Percentiles rank a stretch among this genome's conserved stretches.
Conservation (phyloP, 2,797 vertebrate genomes). For the Karalla daura region DNA sequence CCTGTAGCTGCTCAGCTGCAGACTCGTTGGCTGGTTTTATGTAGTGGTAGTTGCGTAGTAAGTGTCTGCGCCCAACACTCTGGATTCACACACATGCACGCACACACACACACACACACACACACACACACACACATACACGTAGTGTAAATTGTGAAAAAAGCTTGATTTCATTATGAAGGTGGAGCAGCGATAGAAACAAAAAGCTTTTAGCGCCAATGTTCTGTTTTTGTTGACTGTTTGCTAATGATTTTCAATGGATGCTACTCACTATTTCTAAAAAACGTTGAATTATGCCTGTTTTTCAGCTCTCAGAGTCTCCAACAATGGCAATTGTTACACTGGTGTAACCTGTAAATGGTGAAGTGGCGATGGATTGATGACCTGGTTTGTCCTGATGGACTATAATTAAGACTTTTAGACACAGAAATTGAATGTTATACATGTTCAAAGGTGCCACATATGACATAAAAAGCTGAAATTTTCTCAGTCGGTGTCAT, state of each 20-base stretch:
- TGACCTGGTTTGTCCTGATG: too few species aligned
- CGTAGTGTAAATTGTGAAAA: too few species aligned
- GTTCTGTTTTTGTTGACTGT: not conserved
- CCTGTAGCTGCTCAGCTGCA: not conserved
- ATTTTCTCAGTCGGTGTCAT: not conserved
- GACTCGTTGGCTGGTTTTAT: slow-evolving; percentile 17
- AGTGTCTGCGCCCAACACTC: not conserved
- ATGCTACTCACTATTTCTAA: not conserved
- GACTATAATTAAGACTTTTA: not conserved
- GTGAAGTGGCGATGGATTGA: too few species aligned
- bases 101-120: too few species aligned
- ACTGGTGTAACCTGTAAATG: too few species aligned
- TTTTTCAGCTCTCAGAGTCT: too few species aligned
- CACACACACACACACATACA: too few species aligned
- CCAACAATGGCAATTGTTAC: too few species aligned
- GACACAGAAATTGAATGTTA: not conserved
- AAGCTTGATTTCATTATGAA: not conserved
- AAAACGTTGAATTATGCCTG: not conserved
- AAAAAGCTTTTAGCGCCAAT: not conserved
- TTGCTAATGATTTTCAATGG: not conserved
- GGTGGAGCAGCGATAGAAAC: too few species aligned
- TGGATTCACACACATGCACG: not conserved
- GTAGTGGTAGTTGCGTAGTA: slow-evolving; percentile 1
- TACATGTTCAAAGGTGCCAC: not conserved
- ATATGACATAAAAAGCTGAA: not conserved